These are phyloP conservation scores for Allacma fusca DNA, from an alignment of 2,888 invertebrate genomes.

Conservation along the genomic window DNA sequence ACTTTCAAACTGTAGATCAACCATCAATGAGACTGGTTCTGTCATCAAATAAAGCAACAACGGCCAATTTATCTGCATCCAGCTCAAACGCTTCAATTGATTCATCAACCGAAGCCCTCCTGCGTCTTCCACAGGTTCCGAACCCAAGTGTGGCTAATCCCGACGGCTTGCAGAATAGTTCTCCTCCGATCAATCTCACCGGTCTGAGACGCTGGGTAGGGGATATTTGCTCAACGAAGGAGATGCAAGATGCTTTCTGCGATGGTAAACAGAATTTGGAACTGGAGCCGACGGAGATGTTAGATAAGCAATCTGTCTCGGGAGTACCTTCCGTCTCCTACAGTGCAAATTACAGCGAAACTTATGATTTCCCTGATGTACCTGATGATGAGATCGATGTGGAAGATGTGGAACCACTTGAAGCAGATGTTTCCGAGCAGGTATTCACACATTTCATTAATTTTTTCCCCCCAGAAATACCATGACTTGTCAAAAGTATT, in stretches of 20 bases:
- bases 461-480: too few relatives aligned
- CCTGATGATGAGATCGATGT: constrained; percentile 1
- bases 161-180: constrained; percentile 16
- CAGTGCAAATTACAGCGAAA: neutral
- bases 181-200: neutral
- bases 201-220: constrained; percentile 8
- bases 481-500: too few relatives aligned
- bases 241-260: constrained; percentile 2
- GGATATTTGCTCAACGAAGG: neutral
- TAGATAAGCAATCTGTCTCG: neutral
- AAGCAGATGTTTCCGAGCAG: neutral
- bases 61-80: constrained; percentile 21
- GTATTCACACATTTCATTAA: neutral
- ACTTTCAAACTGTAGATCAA: neutral
- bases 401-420: neutral
- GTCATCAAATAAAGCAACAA: constrained; percentile 16
- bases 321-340: neutral
- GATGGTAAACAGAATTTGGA: constrained; percentile 32
- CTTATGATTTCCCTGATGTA: neutral
- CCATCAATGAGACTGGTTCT: constrained; percentile 2
- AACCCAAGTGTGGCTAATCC: constrained; percentile 35
- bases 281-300: neutral
- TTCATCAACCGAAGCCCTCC: neutral
- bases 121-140: constrained; percentile 29
- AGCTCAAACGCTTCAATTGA: neutral